Conservation (phyloP, 2,888 invertebrate genomes). For the Plagodis dolabraria region DNA sequence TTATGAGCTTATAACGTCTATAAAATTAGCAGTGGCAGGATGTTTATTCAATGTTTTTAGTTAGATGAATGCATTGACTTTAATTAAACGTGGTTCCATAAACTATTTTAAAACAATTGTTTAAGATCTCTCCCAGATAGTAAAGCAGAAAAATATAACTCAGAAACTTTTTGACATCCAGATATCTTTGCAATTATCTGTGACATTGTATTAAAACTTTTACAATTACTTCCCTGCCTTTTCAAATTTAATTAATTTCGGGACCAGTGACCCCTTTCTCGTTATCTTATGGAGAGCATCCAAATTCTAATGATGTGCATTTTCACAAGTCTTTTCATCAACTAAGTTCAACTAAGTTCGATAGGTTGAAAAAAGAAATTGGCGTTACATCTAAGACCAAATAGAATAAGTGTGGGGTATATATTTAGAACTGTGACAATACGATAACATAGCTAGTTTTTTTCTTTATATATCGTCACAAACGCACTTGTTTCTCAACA, state of each 20-base stretch:
- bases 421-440: no score
- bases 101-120: neutral
- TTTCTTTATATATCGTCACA: no score
- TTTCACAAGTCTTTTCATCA: conserved; percentile 13
- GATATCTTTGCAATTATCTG: conserved; percentile 29
- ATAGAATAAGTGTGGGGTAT: no score
- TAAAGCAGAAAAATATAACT: conserved; percentile 19
- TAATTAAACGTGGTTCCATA: neutral
- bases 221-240: conserved; percentile 28
- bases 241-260: conserved; percentile 30
- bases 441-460: no score
- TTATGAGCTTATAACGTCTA: no score
- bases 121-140: neutral
- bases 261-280: conserved; percentile 24
- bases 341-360: neutral
- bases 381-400: no score
- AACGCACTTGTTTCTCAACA: no score
- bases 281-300: conserved; percentile 21
- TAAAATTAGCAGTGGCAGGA: no score
- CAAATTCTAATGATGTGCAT: conserved; percentile 19
- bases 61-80: no score
- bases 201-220: conserved; percentile 30
- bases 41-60: no score
- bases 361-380: no score
- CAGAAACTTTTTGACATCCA: conserved; percentile 28